Evolutionary conservation across 2,113 vertebrate genomes (phyloP), one percentile per base, ranked within the genome.

Genomic region (Anarhynchus alexandrinus): DNA sequence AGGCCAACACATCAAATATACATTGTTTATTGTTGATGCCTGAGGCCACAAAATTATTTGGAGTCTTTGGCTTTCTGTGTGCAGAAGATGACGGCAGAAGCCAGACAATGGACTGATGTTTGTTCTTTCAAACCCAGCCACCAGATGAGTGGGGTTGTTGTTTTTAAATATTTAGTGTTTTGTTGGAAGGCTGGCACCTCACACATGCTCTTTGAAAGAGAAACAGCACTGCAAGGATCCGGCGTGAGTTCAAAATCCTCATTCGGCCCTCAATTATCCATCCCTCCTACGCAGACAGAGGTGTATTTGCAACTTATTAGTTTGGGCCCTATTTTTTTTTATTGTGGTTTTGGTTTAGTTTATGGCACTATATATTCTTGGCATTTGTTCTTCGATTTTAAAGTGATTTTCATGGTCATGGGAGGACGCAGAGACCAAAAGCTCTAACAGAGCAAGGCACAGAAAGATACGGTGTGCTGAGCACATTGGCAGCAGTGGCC

Each of bases 21-120:
- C 55, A 51, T 85, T 93, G 77, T 88, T 94, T 91, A 78, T 36
- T 96, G 86, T 91, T 92, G 90, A 79, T 86, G 91, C 95, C 91
- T 34, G 62, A 94, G 91, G 91, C 71, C 73, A 88, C 87, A 91
- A 79, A 96, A 91, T 92, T 90, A 84, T 78, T 94, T 94, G 91
- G 91, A 97, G 70, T 92, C 95, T 82, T 94, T 89, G 92, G 88
- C 49, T 95, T 96, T 94, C 85, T 95, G 18, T 54, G 59, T 90
- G 58, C 88, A 84, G 73, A 84, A 93, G 82, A 93, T 77, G 77
- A 89, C 0, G 8, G 74, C 47, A 89, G 80, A 95, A 93, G 34
- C 62, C 86, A 96, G 93, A 95, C 91, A 95, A 95, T 80, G 69
- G 52, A 49, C 58, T 86, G 83, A 69, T 93, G 85, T 92, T 95